Percentiles rank a stretch among this genome's conserved stretches.
These are phyloP conservation scores for Bombus cullumanus DNA, from an alignment of 1,140 invertebrate genomes.

Conservation along the genomic window DNA sequence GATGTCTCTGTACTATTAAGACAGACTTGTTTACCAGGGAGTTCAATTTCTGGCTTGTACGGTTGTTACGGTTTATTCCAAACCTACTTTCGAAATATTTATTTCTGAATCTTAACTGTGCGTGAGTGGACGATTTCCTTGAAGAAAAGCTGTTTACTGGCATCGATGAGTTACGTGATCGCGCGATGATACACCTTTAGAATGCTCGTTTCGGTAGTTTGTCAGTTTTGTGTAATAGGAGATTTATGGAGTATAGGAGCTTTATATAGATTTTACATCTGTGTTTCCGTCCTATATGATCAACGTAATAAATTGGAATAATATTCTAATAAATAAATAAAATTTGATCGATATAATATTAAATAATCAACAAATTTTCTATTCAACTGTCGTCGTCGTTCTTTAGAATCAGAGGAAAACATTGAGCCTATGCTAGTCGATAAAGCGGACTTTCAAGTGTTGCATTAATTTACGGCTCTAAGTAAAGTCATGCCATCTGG, in stretches of 20 bases:
- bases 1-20: too few species aligned
- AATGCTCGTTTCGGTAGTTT: background rate
- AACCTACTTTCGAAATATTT: conserved; percentile 2
- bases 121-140: background rate
- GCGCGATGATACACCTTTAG: background rate
- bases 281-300: too few species aligned
- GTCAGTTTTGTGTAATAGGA: background rate
- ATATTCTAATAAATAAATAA: background rate
- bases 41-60: background rate
- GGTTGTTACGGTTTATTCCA: background rate
- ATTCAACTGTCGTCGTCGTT: background rate
- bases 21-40: background rate
- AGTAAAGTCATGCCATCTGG: background rate
- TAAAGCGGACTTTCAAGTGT: background rate
- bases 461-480: conserved; percentile 8
- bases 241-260: background rate
- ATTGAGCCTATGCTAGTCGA: background rate
- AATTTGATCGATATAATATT: background rate
- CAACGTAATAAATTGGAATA: too few species aligned
- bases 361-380: background rate
- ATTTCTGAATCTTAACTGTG: background rate
- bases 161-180: background rate
- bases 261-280: background rate
- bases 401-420: background rate
- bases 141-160: background rate